Base-by-base conservation (phyloP, 2,888 invertebrate species). In the Ormyrus rosae region DNA sequence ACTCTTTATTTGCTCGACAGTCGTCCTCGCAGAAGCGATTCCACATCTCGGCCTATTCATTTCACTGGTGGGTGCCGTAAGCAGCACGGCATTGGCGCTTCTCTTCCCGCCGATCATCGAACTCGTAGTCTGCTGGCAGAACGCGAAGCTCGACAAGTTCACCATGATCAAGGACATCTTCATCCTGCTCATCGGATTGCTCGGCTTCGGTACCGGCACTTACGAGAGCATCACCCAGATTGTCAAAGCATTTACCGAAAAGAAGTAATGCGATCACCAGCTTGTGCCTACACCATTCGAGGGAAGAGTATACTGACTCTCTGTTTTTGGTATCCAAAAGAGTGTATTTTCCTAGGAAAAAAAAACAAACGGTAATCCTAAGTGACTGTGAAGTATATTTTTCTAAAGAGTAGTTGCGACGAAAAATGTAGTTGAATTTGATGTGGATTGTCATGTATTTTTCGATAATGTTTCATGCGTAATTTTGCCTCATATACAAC, bases 81-180 rank as follows among this genome's bases (percentile, higher is more conserved):
- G 97, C 88, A 96, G 97, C 85, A 96, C 97, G 6, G 94, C 96
- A 0, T 91, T 98, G 82, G 97, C 97, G 0, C 92, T 98, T 56
- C 93, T 98, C 60, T 96, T 98, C 88, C 98, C 98, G 1, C 96
- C 98, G 0, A 92, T 97, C 77, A 94, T 98, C 82, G 96, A 98
- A 86, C 91, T 97, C 83, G 95, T 97, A 6, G 92, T 94, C 0
- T 91, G 92, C 80, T 95, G 94, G 87, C 93, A 94, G 83, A 93
- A 92, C 68, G 91, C 92, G 2, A 93, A 92, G 19, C 89, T 90
- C 70, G 89, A 93, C 64, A 87, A 92, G 0, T 84, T 86, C 72
- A 88, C 88, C 51, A 82, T 91, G 10, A 1, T 91, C 7, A 96
- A 96, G 87, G 93, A 96, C 87, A 83, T 91, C 7, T 61, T 93